Base-by-base conservation (phyloP, 2,113 vertebrate species). In the Takifugu flavidus region DNA sequence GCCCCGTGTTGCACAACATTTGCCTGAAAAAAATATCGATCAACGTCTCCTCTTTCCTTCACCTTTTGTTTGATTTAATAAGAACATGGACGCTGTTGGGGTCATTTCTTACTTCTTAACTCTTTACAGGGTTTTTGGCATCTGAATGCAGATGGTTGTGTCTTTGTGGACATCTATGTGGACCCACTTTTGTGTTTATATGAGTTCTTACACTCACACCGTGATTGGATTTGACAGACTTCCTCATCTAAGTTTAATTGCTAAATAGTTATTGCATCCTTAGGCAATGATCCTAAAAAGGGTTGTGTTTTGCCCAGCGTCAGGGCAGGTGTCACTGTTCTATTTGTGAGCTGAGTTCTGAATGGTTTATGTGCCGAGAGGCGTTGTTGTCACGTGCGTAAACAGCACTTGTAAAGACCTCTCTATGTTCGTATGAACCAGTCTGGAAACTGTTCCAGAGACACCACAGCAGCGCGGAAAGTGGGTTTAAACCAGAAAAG, bases 291-390 rank as follows among this genome's bases (percentile, higher is more conserved):
- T 20, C 7, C 4, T 20, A 25, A n/a, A 6, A 49, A 20, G 15
- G 20, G 1, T 7, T 1, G 4, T 49, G 15, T 58, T 69, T 59
- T 62, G 59, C 15, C 42, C 25, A 7, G 34, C 7, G 6, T 44
- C 84, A 77, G 29, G 79, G 78, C 79, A 87, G 64, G 62, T 61
- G 67, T 77, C 69, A 29, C 61, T 2, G 61, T 72, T 81, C 86
- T 89, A 87, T 91, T 90, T 88, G 76, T 78, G 75, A 73, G 64
- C 14, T 1, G 13, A 50, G 59, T 51, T 75, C 72, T 86, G 75
- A 88, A 83, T 73, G 72, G 75, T 70, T 74, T 79, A 57, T 71
- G 39, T 58, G 49, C 31, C 20, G 29, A 74, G 45, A 83, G 20
- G 74, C 67, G 44, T 73, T 6, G 13, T 34, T 6, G 20, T 72